A percentile compares a stretch with the other conserved stretches of the same genome.
Evolutionary conservation across 1,140 invertebrate species (phyloP).

Genomic region (Lerema accius): DNA sequence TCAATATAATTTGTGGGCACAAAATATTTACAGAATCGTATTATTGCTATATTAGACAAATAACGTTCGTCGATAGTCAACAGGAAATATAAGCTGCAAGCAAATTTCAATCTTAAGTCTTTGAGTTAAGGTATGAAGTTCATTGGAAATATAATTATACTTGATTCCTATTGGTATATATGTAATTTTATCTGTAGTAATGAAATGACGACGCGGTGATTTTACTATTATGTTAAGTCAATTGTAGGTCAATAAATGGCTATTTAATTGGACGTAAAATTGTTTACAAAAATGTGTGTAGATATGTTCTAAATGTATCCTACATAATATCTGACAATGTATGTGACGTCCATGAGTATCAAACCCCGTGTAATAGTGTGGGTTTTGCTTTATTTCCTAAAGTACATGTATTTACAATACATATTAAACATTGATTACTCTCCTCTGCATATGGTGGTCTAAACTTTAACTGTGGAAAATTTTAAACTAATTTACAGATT

Average conservation of each 20-base stretch:
- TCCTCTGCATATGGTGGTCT: too few relatives aligned
- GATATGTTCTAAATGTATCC: too few relatives aligned
- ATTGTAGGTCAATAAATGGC: conserved; percentile 53
- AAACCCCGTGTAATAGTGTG: too few relatives aligned
- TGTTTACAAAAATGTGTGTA: neutral
- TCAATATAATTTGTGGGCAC: neutral
- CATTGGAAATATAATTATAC: neutral
- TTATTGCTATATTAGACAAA: neutral
- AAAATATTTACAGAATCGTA: neutral
- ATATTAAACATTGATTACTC: too few relatives aligned
- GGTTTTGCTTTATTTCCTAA: too few relatives aligned
- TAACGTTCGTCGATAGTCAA: neutral
- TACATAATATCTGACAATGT: too few relatives aligned
- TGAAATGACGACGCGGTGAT: neutral
- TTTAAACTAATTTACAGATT: too few relatives aligned
- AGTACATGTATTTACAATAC: too few relatives aligned
- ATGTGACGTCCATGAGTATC: too few relatives aligned
- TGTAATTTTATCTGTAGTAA: neutral
- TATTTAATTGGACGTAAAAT: neutral
- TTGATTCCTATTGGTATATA: neutral
- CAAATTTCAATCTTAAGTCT: neutral
- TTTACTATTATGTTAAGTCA: neutral
- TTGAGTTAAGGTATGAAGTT: neutral
- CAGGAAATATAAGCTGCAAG: neutral
- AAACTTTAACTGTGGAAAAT: too few relatives aligned